These are phyloP conservation scores for Diarsia mendica DNA, from an alignment of 2,888 invertebrate species.

Conservation along the genomic window DNA sequence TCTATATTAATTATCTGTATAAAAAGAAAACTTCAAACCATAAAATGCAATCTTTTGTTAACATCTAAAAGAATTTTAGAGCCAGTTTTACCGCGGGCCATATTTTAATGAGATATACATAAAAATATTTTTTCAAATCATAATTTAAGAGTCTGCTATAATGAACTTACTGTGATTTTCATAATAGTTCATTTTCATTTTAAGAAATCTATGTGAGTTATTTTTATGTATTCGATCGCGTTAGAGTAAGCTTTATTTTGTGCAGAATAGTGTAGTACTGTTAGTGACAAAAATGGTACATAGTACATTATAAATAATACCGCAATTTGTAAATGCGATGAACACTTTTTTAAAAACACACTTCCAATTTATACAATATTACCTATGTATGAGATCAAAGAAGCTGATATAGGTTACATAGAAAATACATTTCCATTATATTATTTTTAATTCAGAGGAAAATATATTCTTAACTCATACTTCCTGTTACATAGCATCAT, in stretches of 20 bases:
- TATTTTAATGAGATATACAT: background rate
- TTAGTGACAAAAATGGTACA: background rate
- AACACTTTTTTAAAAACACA: background rate
- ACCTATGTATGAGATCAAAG: background rate
- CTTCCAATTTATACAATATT: background rate
- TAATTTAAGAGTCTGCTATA: background rate
- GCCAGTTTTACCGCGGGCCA: background rate
- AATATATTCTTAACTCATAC: background rate
- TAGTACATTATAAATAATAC: background rate
- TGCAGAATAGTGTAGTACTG: background rate
- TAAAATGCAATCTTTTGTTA: background rate
- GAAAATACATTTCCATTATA: background rate
- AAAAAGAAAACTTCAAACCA: slow-evolving; percentile 1
- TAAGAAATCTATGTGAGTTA: background rate
- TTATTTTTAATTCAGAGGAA: background rate
- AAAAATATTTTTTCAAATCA: background rate
- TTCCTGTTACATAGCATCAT: no score
- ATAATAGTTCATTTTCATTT: background rate
- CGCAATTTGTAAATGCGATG: background rate
- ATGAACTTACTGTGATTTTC: background rate
- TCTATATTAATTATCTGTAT: slow-evolving; percentile 1
- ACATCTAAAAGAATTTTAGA: background rate
- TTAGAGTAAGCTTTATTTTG: background rate
- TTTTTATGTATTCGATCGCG: background rate
- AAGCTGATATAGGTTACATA: background rate